phyloP scores from a whole-genome alignment of 2,888 invertebrate species.

The Brachyptera risi region DNA sequence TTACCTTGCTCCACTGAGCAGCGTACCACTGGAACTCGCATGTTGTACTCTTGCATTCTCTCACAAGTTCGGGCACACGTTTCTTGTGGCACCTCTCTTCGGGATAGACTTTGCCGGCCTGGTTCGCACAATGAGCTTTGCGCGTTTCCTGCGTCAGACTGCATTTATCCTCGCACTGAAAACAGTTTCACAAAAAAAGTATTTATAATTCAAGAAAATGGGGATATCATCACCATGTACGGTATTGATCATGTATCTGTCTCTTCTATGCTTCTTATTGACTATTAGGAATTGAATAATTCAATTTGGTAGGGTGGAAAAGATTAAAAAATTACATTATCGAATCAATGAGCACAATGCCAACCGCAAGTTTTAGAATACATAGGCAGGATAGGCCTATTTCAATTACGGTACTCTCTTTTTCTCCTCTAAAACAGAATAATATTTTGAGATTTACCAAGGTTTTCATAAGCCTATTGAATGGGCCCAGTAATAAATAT shows the following conservation, averaged over 20 bases:
- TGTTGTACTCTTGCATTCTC: constrained; percentile 60
- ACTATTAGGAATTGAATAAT: no score
- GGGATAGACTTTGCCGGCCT: constrained; percentile 61
- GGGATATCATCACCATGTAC: background rate
- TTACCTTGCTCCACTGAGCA: constrained; percentile 87
- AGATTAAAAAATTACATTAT: no score
- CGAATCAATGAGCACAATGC: no score
- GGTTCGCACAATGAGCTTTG: constrained; percentile 67
- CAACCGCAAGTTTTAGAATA: no score
- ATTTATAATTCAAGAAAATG: background rate
- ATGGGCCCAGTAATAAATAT: no score
- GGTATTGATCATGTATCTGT: background rate
- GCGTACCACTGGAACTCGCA: constrained; percentile 86
- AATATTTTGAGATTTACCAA: no score
- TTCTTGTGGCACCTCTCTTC: constrained; percentile 65
- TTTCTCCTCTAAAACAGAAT: no score
- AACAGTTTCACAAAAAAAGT: constrained; percentile 26
- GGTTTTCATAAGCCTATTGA: no score
- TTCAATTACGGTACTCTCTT: no score
- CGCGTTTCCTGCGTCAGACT: constrained; percentile 71
- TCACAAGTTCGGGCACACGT: constrained; percentile 58
- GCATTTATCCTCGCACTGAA: constrained; percentile 73
- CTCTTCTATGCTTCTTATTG: background rate
- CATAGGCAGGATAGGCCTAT: no score
- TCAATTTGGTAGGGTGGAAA: no score